These are phyloP conservation scores for Sebastes iracundus DNA, from an alignment of 2,797 vertebrate species.

Conservation along the genomic window DNA sequence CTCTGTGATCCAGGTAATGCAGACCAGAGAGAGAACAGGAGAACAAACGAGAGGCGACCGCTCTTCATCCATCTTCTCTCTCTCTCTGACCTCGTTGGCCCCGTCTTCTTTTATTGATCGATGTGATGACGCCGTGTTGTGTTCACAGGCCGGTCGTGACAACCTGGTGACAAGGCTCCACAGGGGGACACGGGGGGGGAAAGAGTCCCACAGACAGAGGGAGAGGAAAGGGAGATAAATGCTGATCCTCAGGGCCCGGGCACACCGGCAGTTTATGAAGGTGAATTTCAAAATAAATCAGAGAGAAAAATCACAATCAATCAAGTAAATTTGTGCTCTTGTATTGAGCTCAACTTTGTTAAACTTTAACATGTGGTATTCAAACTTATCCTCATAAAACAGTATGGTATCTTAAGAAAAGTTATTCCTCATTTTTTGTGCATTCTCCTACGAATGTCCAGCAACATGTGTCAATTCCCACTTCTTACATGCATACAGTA, in stretches of 20 bases:
- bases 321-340: not conserved
- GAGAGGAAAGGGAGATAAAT: not conserved
- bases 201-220: slow-evolving; percentile 2
- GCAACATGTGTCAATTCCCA: not conserved
- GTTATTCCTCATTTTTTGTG: not conserved
- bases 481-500: not conserved
- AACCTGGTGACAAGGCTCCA: slow-evolving; percentile 63
- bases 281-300: not conserved
- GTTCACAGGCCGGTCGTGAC: slow-evolving; percentile 54
- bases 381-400: not conserved
- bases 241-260: not conserved
- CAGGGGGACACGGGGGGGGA: slow-evolving; percentile 5
- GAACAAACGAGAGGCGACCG: slow-evolving; percentile 68
- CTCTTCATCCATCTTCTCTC: slow-evolving; percentile 63
- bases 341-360: not conserved
- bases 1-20: slow-evolving; percentile 84
- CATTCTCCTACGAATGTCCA: not conserved
- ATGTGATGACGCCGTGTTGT: slow-evolving; percentile 51
- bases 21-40: slow-evolving; percentile 62
- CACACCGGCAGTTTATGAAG: not conserved
- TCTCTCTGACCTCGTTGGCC: slow-evolving; percentile 45
- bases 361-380: not conserved
- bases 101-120: slow-evolving; percentile 76
- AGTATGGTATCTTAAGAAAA: not conserved
- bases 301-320: not conserved